A percentile compares a stretch with the other conserved stretches of the same genome.
Conservation (phyloP, 2,888 invertebrate genomes). For the Axea sp. region DNA sequence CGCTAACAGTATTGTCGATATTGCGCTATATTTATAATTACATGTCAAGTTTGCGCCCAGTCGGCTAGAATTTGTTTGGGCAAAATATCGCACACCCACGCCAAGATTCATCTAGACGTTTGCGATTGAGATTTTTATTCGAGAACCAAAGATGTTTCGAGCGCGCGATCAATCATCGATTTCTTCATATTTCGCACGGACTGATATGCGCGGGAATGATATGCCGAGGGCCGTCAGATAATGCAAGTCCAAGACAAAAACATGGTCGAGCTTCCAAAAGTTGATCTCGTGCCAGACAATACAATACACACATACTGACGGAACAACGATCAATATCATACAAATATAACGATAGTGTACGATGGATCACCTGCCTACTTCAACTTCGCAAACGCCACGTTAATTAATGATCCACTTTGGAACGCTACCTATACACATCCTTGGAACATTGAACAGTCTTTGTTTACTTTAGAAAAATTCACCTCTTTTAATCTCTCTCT, state of each 20-base stretch:
- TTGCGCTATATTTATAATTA: constrained; percentile 39
- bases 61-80: constrained; percentile 1
- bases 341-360: constrained; percentile 63
- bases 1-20: constrained; percentile 58
- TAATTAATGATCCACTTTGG: constrained; percentile 63
- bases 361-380: constrained; percentile 56
- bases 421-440: constrained; percentile 69
- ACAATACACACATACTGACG: constrained; percentile 60
- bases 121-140: constrained; percentile 32
- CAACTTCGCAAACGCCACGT: constrained; percentile 54
- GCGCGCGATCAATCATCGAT: constrained; percentile 41
- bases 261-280: constrained; percentile 38
- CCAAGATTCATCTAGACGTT: too few relatives aligned
- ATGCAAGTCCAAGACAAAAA: constrained; percentile 56
- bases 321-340: constrained; percentile 63
- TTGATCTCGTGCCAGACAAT: constrained; percentile 58
- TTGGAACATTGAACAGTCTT: constrained; percentile 74
- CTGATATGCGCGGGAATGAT: constrained; percentile 11
- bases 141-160: constrained; percentile 17
- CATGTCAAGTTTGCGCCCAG: constrained; percentile 2
- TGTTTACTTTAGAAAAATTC: constrained; percentile 66
- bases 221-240: constrained; percentile 48
- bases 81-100: neutral
- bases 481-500: constrained; percentile 2
- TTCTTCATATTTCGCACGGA: constrained; percentile 40